Percentiles rank a stretch among this genome's conserved stretches.
phyloP scores from a whole-genome alignment of 2,888 invertebrate species.

The Sinhomidia bicolor region DNA sequence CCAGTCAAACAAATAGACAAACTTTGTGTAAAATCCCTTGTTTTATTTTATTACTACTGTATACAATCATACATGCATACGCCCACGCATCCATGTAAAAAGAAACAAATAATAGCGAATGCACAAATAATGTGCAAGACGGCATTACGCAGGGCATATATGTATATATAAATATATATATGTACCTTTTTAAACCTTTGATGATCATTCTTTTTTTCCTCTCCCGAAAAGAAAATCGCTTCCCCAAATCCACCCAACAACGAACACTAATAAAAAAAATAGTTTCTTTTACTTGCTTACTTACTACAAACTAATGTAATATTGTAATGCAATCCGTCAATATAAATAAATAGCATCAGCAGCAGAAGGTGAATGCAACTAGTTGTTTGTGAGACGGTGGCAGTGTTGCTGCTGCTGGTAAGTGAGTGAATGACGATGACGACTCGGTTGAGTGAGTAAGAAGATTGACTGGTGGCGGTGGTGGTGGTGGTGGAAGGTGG shows the following conservation, averaged over 20 bases:
- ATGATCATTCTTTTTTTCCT: not conserved
- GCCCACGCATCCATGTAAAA: constrained; percentile 6
- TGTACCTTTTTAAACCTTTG: not conserved
- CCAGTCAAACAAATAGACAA: not conserved
- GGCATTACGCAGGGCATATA: not conserved
- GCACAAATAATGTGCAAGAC: not conserved
- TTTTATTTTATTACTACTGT: not conserved
- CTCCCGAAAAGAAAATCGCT: not conserved
- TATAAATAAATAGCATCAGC: constrained; percentile 31
- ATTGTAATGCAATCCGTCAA: constrained; percentile 56
- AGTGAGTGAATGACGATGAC: constrained; percentile 44
- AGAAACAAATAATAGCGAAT: not conserved
- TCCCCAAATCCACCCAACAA: not conserved
- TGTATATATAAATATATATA: not conserved
- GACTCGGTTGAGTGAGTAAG: constrained; percentile 64
- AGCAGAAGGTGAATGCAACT: constrained; percentile 45
- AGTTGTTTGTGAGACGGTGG: constrained; percentile 34
- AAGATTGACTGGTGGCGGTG: constrained; percentile 51
- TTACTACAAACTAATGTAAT: constrained; percentile 27
- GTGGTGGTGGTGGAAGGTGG: constrained; percentile 13
- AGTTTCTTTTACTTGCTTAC: not conserved
- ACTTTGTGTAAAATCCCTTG: not conserved
- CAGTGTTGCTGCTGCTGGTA: too few species aligned
- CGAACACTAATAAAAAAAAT: not conserved
- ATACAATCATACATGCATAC: not conserved